These are phyloP conservation scores for Hemichromis elongatus DNA, from an alignment of 2,113 vertebrate species.

Conservation along the genomic window DNA sequence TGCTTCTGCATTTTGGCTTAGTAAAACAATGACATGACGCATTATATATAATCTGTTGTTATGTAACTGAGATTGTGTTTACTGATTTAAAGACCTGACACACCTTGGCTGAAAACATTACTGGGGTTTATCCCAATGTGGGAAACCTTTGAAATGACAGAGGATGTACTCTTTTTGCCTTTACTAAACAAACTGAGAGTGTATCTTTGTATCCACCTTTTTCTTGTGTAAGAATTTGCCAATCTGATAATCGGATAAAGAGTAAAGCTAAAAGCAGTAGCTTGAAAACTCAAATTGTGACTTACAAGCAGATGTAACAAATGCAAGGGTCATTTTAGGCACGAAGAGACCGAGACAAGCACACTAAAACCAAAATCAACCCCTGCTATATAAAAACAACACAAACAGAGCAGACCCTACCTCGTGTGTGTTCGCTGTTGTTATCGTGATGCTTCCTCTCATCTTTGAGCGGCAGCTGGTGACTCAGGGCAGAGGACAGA, in stretches of 20 bases:
- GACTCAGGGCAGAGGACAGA: constrained; percentile 81
- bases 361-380: not conserved
- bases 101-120: not conserved
- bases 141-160: not conserved
- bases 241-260: not conserved
- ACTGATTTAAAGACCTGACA: not conserved
- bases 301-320: not conserved
- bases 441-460: constrained; percentile 91
- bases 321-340: not conserved
- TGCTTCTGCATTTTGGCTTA: not conserved
- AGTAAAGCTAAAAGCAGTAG: not conserved
- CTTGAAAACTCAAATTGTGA: not conserved
- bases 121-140: not conserved
- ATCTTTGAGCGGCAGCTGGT: constrained; percentile 89
- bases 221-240: not conserved
- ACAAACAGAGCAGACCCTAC: not conserved
- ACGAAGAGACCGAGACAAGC: rapidly evolving
- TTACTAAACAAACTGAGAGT: not conserved
- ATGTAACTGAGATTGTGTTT: not conserved
- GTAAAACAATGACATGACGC: not conserved
- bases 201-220: not conserved
- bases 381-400: not conserved
- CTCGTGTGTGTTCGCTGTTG: constrained; percentile 57
- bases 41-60: not conserved
- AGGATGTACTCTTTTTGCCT: not conserved